Conservation (phyloP, 1,140 invertebrate species). For the Ceratosolen solmsi region DNA sequence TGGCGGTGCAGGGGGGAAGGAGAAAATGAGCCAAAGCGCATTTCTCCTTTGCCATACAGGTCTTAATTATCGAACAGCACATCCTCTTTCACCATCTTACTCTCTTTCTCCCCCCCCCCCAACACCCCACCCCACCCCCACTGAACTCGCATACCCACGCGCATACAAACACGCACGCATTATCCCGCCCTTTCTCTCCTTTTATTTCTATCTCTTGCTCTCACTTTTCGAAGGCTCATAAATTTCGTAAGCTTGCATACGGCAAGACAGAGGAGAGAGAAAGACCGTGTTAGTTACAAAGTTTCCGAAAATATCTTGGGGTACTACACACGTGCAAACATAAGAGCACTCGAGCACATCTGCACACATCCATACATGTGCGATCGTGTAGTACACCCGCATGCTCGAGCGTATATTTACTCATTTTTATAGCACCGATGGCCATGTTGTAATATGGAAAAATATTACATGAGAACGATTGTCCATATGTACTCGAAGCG, state of each 20-base stretch:
- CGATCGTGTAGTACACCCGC: background rate
- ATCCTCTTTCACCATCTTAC: constrained; percentile 4
- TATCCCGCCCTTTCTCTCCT: background rate
- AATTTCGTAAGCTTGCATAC: constrained; percentile 48
- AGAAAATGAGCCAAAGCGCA: constrained; percentile 30
- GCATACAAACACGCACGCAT: background rate
- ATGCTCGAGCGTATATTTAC: no score
- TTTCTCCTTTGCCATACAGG: constrained; percentile 28
- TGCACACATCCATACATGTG: background rate
- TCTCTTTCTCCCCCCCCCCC: background rate
- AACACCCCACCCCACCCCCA: background rate
- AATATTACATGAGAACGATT: no score
- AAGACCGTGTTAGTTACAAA: constrained; percentile 50
- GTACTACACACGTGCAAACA: background rate
- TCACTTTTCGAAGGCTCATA: constrained; percentile 31
- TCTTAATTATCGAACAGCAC: constrained; percentile 47
- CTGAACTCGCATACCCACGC: background rate
- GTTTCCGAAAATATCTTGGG: constrained; percentile 57
- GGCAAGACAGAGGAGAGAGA: constrained; percentile 21
- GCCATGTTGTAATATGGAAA: no score
- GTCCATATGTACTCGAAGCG: no score
- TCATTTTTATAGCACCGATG: no score
- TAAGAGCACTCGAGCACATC: background rate
- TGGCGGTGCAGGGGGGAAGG: background rate
- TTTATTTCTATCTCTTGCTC: background rate